Evolutionary conservation across 30 jellyfish, hydroid and myxozoan species (phyloP).

Genomic region (Cassiopea andromeda): DNA sequence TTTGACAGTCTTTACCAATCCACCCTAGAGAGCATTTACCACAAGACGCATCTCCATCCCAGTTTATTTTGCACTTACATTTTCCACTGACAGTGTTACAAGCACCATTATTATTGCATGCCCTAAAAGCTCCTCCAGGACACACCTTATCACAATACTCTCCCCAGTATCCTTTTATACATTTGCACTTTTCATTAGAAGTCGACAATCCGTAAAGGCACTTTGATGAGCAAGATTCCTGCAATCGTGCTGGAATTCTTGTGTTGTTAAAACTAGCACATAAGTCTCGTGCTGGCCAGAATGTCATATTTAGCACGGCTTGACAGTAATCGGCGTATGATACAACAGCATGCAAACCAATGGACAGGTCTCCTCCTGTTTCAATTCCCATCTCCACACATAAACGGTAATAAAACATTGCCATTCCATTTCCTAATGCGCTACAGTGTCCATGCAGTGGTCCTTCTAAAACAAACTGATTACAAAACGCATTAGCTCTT

Average conservation of each 20-base stretch:
- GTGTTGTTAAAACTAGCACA: not conserved
- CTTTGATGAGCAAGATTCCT: conserved; percentile 11
- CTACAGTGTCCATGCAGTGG: conserved; percentile 25
- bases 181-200: conserved; percentile 10
- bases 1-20: conserved; percentile 58
- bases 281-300: conserved; percentile 61
- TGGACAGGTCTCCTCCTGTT: conserved; percentile 2
- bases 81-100: conserved; percentile 30
- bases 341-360: conserved; percentile 44
- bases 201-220: conserved; percentile 19
- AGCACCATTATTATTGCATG: conserved; percentile 51
- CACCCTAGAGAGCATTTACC: conserved; percentile 57
- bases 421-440: conserved; percentile 32
- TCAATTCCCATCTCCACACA: conserved; percentile 34
- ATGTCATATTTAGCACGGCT: conserved; percentile 11
- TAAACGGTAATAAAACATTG: conserved; percentile 16
- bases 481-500: conserved; percentile 32
- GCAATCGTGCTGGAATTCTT: conserved; percentile 35
- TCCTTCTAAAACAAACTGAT: not conserved
- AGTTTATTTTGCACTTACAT: conserved; percentile 53
- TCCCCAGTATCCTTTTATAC: conserved; percentile 69
- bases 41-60: conserved; percentile 59
- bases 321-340: conserved; percentile 54
- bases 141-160: conserved; percentile 46
- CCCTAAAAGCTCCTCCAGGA: conserved; percentile 71